Base-by-base conservation (phyloP, 53 echinoderm and acorn worm species). In the Holothuria leucospilota region DNA sequence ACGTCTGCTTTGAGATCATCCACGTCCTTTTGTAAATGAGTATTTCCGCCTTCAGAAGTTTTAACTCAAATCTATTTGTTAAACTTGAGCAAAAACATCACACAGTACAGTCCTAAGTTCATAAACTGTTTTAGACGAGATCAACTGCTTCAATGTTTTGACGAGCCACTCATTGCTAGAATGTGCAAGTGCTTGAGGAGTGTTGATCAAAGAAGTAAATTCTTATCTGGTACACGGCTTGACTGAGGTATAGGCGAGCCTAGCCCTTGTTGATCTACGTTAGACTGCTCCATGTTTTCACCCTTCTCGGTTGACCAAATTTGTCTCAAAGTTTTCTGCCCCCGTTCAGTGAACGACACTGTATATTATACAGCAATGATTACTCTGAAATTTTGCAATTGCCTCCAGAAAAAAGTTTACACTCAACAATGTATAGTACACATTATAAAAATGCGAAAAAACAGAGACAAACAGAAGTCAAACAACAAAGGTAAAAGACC, bases 51-150 rank as follows among this genome's bases (percentile, higher is more conserved):
- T 34, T 28, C 28, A 67, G 11, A 67, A 67, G 68, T 13, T 34
- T 28, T 27, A 67, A 12, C 28, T 67, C 68, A 67, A 27, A 15
- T 67, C 68, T 15, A 67, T 67, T 67, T 67, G 68, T 0, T 27
- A 67, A 67, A 67, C 11, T 34, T 67, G 68, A 67, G 26, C 68
- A 67, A 67, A 27, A 18, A 67, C 68, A 67, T 67, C 68, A 67
- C 68, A 67, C 21, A 67, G 68, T 13, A 67, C 68, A 34, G 27
- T 67, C 68, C 25, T 67, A 67, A 67, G 28, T 13, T 67, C 27
- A n/a, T 13, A 25, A 15, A 67, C 25, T 29, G 68, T 29, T 67
- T 67, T 26, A 67, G 68, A 67, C 34, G 68, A 67, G 15, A 27
- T 67, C 34, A 34, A 67, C 28, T 67, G 68, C 13, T 67, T 25